A percentile compares a stretch with the other conserved stretches of the same genome.
These are phyloP conservation scores for Andrena chrysosceles DNA, from an alignment of 2,888 invertebrate genomes.

Conservation along the genomic window DNA sequence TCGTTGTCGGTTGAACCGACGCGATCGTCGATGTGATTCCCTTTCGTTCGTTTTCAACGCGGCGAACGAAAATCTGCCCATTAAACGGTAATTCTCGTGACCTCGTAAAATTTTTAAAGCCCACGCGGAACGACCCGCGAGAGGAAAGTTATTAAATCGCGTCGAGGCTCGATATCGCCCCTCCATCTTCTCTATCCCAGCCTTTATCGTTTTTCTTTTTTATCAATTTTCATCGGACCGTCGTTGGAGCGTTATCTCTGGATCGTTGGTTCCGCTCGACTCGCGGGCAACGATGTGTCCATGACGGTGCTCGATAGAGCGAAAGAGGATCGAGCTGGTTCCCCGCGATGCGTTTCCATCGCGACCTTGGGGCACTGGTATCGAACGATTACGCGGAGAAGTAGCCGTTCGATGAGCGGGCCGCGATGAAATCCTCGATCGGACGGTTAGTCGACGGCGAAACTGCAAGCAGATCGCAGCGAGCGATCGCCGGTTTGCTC, in stretches of 20 bases:
- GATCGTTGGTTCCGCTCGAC: conserved; percentile 3
- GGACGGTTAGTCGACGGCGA: conserved; percentile 20
- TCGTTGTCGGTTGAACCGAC: conserved; percentile 5
- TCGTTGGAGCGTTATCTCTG: conserved; percentile 32
- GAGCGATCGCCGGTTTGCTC: conserved; percentile 18
- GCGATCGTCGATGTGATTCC: conserved; percentile 4
- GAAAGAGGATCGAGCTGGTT: background rate
- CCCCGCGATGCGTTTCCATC: background rate
- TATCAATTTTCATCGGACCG: conserved; percentile 44
- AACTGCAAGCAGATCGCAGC: conserved; percentile 32
- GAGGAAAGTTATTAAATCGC: conserved; percentile 26
- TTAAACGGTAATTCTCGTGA: conserved; percentile 27
- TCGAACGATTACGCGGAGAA: conserved; percentile 22
- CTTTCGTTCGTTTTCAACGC: background rate
- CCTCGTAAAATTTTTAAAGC: conserved; percentile 35
- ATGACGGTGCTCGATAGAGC: background rate
- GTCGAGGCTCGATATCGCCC: conserved; percentile 1
- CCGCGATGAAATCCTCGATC: conserved; percentile 50
- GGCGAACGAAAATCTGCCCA: background rate
- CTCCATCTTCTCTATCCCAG: conserved; percentile 2
- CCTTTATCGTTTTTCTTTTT: background rate
- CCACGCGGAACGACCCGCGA: conserved; percentile 9
- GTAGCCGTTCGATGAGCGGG: background rate
- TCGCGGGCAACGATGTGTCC: conserved; percentile 14
- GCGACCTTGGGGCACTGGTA: conserved; percentile 44